Evolutionary conservation across 2,113 vertebrate species (phyloP).

Genomic region (Monopterus albus): DNA sequence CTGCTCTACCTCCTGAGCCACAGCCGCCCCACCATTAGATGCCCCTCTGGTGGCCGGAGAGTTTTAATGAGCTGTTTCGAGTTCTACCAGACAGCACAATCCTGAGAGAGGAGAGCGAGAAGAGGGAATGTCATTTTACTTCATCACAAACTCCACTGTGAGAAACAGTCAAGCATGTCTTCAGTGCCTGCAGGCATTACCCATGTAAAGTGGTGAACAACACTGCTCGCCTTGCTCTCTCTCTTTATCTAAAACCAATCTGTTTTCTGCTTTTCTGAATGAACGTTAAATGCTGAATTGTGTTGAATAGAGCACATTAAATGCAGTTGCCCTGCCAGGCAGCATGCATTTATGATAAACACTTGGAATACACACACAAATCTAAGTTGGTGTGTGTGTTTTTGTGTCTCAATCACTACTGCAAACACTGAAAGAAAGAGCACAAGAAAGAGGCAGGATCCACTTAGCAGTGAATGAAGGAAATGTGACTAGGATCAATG

Average conservation of each 20-base stretch:
- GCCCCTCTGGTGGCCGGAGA: constrained; percentile 23
- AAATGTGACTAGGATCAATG: constrained; percentile 58
- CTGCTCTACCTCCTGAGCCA: too few relatives aligned
- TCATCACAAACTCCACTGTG: constrained; percentile 53
- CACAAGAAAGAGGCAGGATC: constrained; percentile 44
- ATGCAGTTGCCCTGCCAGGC: constrained; percentile 11
- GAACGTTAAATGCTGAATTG: constrained; percentile 16
- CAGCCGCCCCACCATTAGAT: too few relatives aligned
- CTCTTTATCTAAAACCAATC: constrained; percentile 30
- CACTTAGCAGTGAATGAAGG: constrained; percentile 41
- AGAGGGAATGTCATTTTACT: constrained; percentile 57
- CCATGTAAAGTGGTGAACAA: constrained; percentile 47
- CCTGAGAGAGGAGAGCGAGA: constrained; percentile 47
- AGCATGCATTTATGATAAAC: too few relatives aligned
- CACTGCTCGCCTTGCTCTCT: not conserved
- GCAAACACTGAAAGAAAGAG: not conserved
- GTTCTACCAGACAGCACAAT: constrained; percentile 44
- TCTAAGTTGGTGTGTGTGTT: not conserved
- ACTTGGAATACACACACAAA: not conserved
- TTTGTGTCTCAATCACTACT: not conserved
- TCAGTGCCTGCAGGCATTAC: constrained; percentile 59
- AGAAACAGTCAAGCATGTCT: constrained; percentile 52
- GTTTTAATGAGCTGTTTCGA: constrained; percentile 63
- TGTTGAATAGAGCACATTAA: constrained; percentile 10
- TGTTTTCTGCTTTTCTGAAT: constrained; percentile 12